Base-by-base conservation (phyloP, 2,888 invertebrate species). In the Hoplodrina ambigua region DNA sequence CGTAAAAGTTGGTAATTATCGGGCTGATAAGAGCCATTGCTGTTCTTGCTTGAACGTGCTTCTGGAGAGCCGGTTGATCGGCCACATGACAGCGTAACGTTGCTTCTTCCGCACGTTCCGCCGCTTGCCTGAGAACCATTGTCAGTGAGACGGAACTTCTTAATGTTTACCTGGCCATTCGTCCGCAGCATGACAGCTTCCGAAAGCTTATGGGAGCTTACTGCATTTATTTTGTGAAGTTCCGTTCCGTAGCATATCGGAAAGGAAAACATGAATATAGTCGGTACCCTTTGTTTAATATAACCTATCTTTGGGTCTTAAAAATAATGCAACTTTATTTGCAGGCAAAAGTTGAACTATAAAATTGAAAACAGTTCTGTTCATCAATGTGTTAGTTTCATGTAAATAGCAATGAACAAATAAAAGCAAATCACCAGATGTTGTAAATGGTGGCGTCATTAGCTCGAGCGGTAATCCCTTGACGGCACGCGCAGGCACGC, bases 401-500 rank as follows among this genome's bases (percentile, higher is more conserved):
- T 71, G 57, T 72, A 67, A 67, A 71, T 69, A 75, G 70, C 55
- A 49, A 54, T 60, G 52, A 58, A 75, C 72, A 70, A 73, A 81
- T 78, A 75, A 78, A 78, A 76, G 55, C 63, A 72, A 73, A 79
- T 82, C 76, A 85, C 85, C 91, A 93, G 90, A 93, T 93, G 92
- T 89, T 87, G 87, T 87, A 87, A 88, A 85, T 86, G 83, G 78
- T 81, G 84, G 84, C 83, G 85, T 89, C 87, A 88, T 90, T 90
- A 91, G 88, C 77, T 82, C 81, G 82, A 80, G 78, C 82, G 74
- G 81, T 94, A 93, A 95, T 94, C 93, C 90, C 84, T 84, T 80
- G 84, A 72, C 83, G 87, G 90, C 91, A 92, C 91, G 93, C 91
- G 91, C 89, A 86, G 89, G 88, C 94, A 95, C 93, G 95, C 88